These are phyloP conservation scores for Australoheros scitulus DNA, from an alignment of 2,113 vertebrate species.

Conservation along the genomic window DNA sequence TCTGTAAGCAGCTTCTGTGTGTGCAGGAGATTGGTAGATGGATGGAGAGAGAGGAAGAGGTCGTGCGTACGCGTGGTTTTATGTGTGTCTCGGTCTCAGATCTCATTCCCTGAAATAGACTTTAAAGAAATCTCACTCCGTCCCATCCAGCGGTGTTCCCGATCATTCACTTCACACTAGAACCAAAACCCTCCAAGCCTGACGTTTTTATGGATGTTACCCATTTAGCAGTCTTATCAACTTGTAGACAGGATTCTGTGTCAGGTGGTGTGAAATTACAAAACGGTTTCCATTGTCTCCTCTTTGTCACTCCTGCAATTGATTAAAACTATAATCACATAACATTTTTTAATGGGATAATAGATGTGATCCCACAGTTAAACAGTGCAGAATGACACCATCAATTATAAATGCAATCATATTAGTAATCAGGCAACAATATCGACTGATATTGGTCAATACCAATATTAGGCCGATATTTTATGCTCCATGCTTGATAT, in stretches of 20 bases:
- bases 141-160: neutral
- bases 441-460: neutral
- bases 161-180: constrained; percentile 30
- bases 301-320: neutral
- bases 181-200: constrained; percentile 17
- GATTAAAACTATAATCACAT: neutral
- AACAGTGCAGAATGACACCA: neutral
- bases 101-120: constrained; percentile 61
- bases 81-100: constrained; percentile 26
- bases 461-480: neutral
- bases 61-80: neutral
- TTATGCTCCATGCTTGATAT: neutral
- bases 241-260: neutral
- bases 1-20: constrained; percentile 54
- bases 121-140: constrained; percentile 43
- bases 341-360: neutral
- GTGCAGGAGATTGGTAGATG: constrained; percentile 13
- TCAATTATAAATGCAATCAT: neutral
- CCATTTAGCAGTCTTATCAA: constrained; percentile 41
- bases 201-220: constrained; percentile 49
- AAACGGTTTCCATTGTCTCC: neutral
- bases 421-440: too few relatives aligned
- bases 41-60: neutral
- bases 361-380: neutral
- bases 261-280: constrained; percentile 16